Percentiles rank a stretch among this genome's conserved stretches.
These are phyloP conservation scores for Gallinago nigripennis DNA, from an alignment of 2,797 vertebrate genomes.

Conservation along the genomic window DNA sequence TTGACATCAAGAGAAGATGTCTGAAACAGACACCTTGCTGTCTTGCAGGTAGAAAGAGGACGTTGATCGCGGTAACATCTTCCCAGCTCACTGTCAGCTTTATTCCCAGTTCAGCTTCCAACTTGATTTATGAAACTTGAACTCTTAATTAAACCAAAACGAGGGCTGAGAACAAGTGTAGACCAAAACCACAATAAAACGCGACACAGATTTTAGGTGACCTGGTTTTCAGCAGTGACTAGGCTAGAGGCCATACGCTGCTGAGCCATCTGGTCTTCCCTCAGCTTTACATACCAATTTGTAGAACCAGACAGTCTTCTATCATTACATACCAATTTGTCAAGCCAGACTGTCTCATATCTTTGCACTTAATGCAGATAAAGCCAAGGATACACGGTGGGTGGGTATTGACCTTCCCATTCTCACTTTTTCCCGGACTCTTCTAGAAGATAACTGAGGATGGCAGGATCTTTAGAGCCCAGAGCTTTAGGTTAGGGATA, in stretches of 20 bases:
- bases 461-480: not conserved
- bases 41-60: not conserved
- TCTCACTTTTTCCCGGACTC: not conserved
- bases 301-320: not conserved
- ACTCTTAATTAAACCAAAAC: conserved; percentile 20
- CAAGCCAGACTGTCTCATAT: not conserved
- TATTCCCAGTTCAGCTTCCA: not conserved
- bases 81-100: not conserved
- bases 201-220: not conserved
- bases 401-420: not conserved
- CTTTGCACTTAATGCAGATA: not conserved
- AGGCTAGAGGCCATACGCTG: not conserved
- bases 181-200: not conserved
- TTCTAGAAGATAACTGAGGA: not conserved
- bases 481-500: not conserved
- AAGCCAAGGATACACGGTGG: not conserved
- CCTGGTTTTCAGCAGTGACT: conserved; percentile 3
- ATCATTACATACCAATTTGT: not conserved
- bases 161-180: not conserved
- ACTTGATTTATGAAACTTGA: conserved; percentile 18
- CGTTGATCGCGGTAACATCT: not conserved
- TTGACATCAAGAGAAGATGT: not conserved
- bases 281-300: conserved; percentile 8
- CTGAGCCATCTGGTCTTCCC: conserved; percentile 15
- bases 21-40: not conserved